Percentiles rank a stretch among this genome's conserved stretches.
Evolutionary conservation across 2,888 invertebrate species (phyloP).

Genomic region (Meloe dianella): DNA sequence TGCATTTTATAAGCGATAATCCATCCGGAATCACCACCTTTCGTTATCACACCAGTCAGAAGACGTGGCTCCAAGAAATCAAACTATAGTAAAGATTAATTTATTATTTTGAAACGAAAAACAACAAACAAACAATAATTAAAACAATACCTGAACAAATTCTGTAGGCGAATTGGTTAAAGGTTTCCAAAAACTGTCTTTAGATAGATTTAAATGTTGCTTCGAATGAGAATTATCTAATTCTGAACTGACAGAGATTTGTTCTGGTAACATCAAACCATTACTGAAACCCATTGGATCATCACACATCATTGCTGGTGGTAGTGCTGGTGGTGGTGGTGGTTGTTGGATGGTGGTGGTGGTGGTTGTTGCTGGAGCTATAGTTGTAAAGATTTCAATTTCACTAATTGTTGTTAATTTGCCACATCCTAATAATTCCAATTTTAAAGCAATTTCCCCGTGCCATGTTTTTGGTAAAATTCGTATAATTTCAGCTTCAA

Average conservation of each 20-base stretch:
- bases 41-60: constrained; percentile 78
- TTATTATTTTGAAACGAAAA: constrained; percentile 9
- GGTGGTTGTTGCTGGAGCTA: constrained; percentile 30
- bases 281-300: constrained; percentile 77
- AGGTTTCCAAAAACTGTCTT: constrained; percentile 69
- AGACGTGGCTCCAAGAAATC: constrained; percentile 78
- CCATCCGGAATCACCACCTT: constrained; percentile 75
- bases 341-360: too few relatives aligned
- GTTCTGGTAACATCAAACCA: constrained; percentile 65
- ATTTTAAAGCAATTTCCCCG: constrained; percentile 66
- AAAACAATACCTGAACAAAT: constrained; percentile 67
- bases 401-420: constrained; percentile 54
- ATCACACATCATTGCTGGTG: constrained; percentile 62
- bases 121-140: constrained; percentile 1
- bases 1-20: constrained; percentile 75
- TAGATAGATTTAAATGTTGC: constrained; percentile 60
- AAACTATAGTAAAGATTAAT: constrained; percentile 61
- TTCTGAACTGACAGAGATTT: constrained; percentile 72
- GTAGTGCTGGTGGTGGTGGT: constrained; percentile 29
- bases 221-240: constrained; percentile 55
- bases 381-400: constrained; percentile 14
- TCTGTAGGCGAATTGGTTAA: constrained; percentile 71
- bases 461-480: constrained; percentile 80
- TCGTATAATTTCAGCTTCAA: constrained; percentile 76
- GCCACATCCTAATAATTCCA: constrained; percentile 78